A percentile compares a stretch with the other conserved stretches of the same genome.
Evolutionary conservation across 2,888 invertebrate species (phyloP).

Genomic region (Brenthis ino): DNA sequence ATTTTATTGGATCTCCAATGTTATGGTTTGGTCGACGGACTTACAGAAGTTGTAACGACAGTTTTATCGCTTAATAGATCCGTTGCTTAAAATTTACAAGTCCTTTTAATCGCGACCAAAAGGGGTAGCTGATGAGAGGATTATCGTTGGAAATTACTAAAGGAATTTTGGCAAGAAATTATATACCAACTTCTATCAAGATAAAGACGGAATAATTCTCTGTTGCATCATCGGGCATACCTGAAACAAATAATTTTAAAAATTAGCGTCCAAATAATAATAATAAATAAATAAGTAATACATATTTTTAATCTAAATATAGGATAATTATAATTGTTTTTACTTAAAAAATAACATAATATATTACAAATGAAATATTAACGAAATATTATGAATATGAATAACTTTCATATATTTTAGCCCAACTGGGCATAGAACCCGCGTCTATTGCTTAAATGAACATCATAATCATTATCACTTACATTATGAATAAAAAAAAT

Average conservation of each 20-base stretch:
- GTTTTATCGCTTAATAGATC: conserved; percentile 29
- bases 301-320: not conserved
- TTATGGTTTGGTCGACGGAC: conserved; percentile 24
- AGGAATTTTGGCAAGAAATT: not conserved
- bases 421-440: too few species aligned
- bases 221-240: not conserved
- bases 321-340: too few species aligned
- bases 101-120: conserved; percentile 25
- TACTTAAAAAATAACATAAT: too few species aligned
- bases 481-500: not conserved
- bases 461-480: too few species aligned
- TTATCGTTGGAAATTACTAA: not conserved
- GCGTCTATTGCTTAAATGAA: too few species aligned
- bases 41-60: conserved; percentile 32
- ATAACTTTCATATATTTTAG: too few species aligned
- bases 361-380: too few species aligned
- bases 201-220: too few species aligned
- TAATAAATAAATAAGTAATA: not conserved
- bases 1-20: conserved; percentile 12
- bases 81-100: conserved; percentile 33
- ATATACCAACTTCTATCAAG: too few species aligned
- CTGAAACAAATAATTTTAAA: conserved; percentile 14
- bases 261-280: not conserved
- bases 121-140: conserved; percentile 4
- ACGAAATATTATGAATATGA: too few species aligned